A percentile compares a stretch with the other conserved stretches of the same genome.
Evolutionary conservation across 2,888 invertebrate genomes (phyloP).

Genomic region (Hermodice carunculata): DNA sequence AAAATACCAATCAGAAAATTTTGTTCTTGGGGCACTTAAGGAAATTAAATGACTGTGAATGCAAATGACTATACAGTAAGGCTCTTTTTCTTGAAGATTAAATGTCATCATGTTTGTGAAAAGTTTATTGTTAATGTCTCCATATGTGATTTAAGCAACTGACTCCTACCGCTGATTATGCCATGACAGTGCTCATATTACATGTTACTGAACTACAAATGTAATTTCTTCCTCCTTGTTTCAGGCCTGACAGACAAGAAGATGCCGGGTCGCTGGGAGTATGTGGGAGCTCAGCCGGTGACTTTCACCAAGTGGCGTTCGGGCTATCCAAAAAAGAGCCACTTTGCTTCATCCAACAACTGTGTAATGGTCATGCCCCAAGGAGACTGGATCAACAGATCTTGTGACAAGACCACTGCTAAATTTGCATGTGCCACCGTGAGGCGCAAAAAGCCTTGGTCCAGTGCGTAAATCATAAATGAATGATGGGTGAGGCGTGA

Average conservation of each 20-base stretch:
- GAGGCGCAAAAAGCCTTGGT: conserved; percentile 34
- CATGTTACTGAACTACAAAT: no score
- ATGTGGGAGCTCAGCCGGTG: conserved; percentile 51
- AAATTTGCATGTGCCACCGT: conserved; percentile 60
- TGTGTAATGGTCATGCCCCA: conserved; percentile 62
- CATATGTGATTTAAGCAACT: no score
- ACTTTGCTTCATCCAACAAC: conserved; percentile 43
- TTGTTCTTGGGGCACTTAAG: no score
- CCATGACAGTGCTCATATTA: no score
- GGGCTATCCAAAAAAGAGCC: conserved; percentile 47
- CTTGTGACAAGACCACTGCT: conserved; percentile 58
- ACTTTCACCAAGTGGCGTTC: conserved; percentile 58
- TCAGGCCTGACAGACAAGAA: conserved; percentile 62
- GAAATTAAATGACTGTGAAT: no score
- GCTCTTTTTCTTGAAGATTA: no score
- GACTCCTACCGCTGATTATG: no score
- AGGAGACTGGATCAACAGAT: conserved; percentile 60
- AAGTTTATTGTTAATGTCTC: no score
- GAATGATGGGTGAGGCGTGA: no score
- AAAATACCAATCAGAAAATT: no score
- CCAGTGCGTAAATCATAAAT: background rate
- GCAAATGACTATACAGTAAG: no score
- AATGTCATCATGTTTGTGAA: no score
- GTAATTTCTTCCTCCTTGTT: conserved; percentile 25
- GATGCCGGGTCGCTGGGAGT: conserved; percentile 55